These are phyloP conservation scores for Takifugu ocellatus DNA, from an alignment of 2,797 vertebrate species.

Conservation along the genomic window DNA sequence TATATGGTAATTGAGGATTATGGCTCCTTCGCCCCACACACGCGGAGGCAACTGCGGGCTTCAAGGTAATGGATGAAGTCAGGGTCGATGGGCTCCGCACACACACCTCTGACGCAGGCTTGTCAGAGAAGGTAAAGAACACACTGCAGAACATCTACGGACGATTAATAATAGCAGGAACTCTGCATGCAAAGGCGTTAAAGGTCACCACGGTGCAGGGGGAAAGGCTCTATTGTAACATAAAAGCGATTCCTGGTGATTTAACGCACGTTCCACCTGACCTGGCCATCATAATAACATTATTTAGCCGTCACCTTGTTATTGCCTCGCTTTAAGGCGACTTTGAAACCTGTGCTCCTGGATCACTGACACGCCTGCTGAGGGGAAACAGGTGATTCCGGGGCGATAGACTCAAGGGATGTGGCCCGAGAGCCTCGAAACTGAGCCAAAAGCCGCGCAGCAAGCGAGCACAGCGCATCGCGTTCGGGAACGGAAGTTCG, in stretches of 20 bases:
- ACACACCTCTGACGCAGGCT: constrained; percentile 25
- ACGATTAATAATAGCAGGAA: no score
- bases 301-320: constrained; percentile 5
- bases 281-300: constrained; percentile 2
- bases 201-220: background rate
- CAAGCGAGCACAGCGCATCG: no score
- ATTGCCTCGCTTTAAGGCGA: constrained; percentile 25
- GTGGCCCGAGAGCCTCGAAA: no score
- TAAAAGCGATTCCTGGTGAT: background rate
- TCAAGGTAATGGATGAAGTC: constrained; percentile 49
- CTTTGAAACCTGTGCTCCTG: constrained; percentile 10
- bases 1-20: constrained; percentile 56
- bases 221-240: background rate
- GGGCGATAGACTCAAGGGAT: background rate
- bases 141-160: no score
- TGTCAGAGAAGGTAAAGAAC: constrained; percentile 7
- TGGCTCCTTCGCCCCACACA: constrained; percentile 29
- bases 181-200: no score
- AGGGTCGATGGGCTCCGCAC: constrained; percentile 36
- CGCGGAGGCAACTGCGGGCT: constrained; percentile 28
- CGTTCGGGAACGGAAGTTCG: no score
- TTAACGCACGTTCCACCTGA: background rate
- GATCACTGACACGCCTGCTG: constrained; percentile 14
- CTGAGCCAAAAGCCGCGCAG: no score
- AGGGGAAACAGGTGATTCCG: constrained; percentile 44